Base-by-base conservation (phyloP, 2,797 vertebrate genomes). In the Dryobates pubescens region DNA sequence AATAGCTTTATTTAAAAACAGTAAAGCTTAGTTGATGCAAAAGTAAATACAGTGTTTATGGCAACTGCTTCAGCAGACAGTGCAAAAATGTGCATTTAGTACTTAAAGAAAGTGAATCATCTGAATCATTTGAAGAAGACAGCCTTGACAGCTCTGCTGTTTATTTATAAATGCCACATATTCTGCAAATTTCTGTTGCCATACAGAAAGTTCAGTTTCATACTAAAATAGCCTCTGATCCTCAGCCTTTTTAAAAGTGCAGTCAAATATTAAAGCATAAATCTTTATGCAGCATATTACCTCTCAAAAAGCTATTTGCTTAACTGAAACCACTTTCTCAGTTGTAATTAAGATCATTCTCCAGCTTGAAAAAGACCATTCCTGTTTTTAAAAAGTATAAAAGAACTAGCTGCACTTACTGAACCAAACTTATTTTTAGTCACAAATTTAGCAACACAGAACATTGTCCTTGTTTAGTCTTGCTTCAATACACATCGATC, bases 311-410 rank as follows among this genome's bases (percentile, higher is more conserved):
- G 18, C 3, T 70, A 63, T 54, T 5, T 73, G 78, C n/a, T 84
- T 93, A 94, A 94, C 58, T 88, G 68, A 89, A 96, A 92, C 11
- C 10, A 90, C 58, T 78, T 90, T 85, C 20, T 85, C 64, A 88
- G 6, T 47, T 91, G 70, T 88, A 96, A 93, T 92, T 95, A 95
- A 96, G 49, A 90, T 85, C 5, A 77, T 79, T 92, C 13, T 5
- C 86, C 43, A 54, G 63, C 17, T 91, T 91, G 90, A 26, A 78
- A 94, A 95, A 95, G 18, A 82, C 32, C 2, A 56, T 82, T 87
- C 74, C 19, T 93, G 82, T 51, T 67, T 79, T 54, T 77, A 79
- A 24, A 82, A 34, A 54, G 57, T 16, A 32, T 8, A 30, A 81
- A 89, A 82, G 4, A 75, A 19, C 1, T 71, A 84, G 18, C 41